Evolutionary conservation across 2,797 vertebrate species (phyloP).

Genomic region (Sylvia borin): DNA sequence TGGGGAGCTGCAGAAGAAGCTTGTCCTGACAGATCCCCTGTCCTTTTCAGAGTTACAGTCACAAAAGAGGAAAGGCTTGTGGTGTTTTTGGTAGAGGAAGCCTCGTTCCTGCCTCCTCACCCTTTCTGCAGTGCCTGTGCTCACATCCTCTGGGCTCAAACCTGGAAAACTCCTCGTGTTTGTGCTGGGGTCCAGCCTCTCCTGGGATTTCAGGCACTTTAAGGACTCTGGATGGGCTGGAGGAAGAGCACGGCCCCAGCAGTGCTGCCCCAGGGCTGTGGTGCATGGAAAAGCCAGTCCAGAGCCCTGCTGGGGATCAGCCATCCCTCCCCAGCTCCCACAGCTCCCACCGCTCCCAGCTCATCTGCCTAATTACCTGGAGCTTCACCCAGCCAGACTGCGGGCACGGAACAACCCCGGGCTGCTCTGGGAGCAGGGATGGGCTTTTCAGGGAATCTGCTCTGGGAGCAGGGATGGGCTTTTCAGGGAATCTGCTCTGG

Average conservation of each 20-base stretch:
- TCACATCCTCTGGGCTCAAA: background rate
- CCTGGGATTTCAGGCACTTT: background rate
- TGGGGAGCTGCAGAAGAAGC: background rate
- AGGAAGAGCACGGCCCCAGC: background rate
- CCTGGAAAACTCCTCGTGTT: background rate
- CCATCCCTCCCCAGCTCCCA: background rate
- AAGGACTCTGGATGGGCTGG: accelerated
- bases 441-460: background rate
- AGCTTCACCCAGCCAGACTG: background rate
- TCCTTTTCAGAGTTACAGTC: background rate
- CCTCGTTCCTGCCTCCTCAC: background rate
- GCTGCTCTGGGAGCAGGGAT: background rate
- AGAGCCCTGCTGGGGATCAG: background rate
- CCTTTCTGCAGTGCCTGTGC: background rate
- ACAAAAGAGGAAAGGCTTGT: background rate
- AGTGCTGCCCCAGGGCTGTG: background rate
- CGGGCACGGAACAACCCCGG: accelerated
- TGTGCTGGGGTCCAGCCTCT: background rate
- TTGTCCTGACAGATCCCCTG: too few species aligned
- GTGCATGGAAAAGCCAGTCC: background rate
- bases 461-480: too few species aligned
- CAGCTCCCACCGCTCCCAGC: background rate
- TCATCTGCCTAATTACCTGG: background rate
- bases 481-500: background rate
- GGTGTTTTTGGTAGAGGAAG: background rate